Conservation (phyloP, 1,140 invertebrate genomes). For the Macrocentrus cingulum region DNA sequence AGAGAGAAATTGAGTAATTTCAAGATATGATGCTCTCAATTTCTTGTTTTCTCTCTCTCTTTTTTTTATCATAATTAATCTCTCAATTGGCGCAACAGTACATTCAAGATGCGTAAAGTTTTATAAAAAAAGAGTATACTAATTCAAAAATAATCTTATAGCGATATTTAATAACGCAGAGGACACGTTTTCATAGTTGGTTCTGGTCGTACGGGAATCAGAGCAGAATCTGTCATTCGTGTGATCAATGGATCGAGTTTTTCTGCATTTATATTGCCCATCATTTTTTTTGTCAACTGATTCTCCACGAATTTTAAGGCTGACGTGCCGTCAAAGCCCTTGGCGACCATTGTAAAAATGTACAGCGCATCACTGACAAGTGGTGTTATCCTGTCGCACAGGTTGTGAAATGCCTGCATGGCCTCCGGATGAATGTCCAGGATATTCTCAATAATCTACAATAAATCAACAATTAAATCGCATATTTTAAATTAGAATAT, state of each 20-base stretch:
- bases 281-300: slow-evolving; percentile 37
- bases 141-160: too few species aligned
- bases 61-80: too few species aligned
- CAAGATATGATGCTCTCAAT: too few species aligned
- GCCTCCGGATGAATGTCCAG: slow-evolving; percentile 35
- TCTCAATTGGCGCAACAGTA: too few species aligned
- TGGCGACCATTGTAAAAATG: slow-evolving; percentile 42
- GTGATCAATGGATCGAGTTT: slow-evolving; percentile 43
- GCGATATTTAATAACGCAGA: slow-evolving; percentile 18
- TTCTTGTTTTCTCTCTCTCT: too few species aligned
- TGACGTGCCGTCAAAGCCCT: slow-evolving; percentile 28
- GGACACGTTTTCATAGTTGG: slow-evolving; percentile 24
- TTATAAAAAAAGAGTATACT: background rate
- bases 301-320: slow-evolving; percentile 36
- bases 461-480: background rate
- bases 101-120: background rate
- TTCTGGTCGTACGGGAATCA: slow-evolving; percentile 40
- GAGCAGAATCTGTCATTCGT: slow-evolving; percentile 44
- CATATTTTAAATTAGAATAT: slow-evolving; percentile 34
- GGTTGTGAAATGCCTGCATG: slow-evolving; percentile 45
- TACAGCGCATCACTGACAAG: slow-evolving; percentile 40
- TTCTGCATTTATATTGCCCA: slow-evolving; percentile 38
- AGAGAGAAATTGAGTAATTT: too few species aligned
- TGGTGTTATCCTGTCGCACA: slow-evolving; percentile 46
- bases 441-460: slow-evolving; percentile 26